Conservation (phyloP, 2,888 invertebrate species). For the Griposia aprilina region DNA sequence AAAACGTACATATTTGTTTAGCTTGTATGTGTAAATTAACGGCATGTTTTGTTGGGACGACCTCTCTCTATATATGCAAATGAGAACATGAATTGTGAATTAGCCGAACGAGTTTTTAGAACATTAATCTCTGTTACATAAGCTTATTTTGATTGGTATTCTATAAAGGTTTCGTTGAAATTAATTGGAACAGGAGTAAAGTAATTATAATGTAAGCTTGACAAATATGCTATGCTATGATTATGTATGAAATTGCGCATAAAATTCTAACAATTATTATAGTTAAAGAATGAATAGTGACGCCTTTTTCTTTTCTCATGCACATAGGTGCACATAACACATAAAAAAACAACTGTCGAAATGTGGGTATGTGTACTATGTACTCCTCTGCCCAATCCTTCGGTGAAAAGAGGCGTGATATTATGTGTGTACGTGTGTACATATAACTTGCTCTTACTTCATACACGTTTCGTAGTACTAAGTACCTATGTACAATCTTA, state of each 20-base stretch:
- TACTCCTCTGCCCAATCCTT: too few relatives aligned
- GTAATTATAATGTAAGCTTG: not conserved
- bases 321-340: too few relatives aligned
- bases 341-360: too few relatives aligned
- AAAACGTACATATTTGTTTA: slow-evolving; percentile 18
- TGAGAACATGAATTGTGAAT: slow-evolving; percentile 53
- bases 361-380: too few relatives aligned
- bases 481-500: too few relatives aligned
- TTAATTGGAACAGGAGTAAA: not conserved
- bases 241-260: too few relatives aligned
- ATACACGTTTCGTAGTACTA: too few relatives aligned
- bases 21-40: slow-evolving; percentile 30
- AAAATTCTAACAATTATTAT: not conserved
- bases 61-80: slow-evolving; percentile 53
- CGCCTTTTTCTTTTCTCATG: not conserved
- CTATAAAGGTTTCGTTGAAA: slow-evolving; percentile 4
- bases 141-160: slow-evolving; percentile 19
- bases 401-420: too few relatives aligned
- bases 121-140: slow-evolving; percentile 28
- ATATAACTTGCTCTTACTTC: too few relatives aligned
- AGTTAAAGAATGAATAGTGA: not conserved
- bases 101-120: slow-evolving; percentile 49
- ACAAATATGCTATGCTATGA: not conserved
- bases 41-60: slow-evolving; percentile 52
- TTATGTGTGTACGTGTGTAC: too few relatives aligned